A percentile compares a stretch with the other conserved stretches of the same genome.
Conservation (phyloP, 2,797 vertebrate species). For the Phylloscopus collybita region DNA sequence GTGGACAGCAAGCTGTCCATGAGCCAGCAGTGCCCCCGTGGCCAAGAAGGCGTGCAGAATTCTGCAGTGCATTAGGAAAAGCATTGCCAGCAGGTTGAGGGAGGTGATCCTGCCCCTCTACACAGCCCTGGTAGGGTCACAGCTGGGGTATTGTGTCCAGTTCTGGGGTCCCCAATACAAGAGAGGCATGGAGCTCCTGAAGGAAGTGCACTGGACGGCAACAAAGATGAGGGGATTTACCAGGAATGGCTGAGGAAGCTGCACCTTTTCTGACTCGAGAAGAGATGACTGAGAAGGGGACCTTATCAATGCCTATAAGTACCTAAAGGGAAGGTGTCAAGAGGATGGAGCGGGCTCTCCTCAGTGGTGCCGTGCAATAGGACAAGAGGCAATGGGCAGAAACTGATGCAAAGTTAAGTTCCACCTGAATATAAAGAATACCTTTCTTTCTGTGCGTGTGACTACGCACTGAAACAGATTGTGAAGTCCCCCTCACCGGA, state of each 20-base stretch:
- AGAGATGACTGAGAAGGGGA: background rate
- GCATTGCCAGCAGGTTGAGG: background rate
- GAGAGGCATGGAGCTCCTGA: background rate
- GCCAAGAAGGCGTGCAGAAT: background rate
- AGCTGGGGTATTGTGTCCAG: no score
- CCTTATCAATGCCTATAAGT: background rate
- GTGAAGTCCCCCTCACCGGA: background rate
- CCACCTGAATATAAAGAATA: background rate
- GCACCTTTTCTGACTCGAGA: background rate
- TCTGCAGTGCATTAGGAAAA: background rate
- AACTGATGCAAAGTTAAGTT: background rate
- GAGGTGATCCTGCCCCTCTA: background rate
- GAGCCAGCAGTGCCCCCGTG: background rate
- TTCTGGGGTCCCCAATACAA: background rate
- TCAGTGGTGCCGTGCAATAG: background rate
- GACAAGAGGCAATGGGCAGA: background rate
- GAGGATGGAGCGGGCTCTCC: background rate
- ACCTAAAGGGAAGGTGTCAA: background rate
- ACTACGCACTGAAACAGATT: background rate
- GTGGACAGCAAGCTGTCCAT: background rate
- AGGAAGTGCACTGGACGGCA: background rate
- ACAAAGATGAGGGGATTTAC: background rate
- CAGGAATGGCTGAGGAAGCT: background rate
- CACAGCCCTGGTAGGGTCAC: background rate
- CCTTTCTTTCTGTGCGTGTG: background rate